Evolutionary conservation across 2,888 invertebrate genomes (phyloP).

Genomic region (Deilephila porcellus): DNA sequence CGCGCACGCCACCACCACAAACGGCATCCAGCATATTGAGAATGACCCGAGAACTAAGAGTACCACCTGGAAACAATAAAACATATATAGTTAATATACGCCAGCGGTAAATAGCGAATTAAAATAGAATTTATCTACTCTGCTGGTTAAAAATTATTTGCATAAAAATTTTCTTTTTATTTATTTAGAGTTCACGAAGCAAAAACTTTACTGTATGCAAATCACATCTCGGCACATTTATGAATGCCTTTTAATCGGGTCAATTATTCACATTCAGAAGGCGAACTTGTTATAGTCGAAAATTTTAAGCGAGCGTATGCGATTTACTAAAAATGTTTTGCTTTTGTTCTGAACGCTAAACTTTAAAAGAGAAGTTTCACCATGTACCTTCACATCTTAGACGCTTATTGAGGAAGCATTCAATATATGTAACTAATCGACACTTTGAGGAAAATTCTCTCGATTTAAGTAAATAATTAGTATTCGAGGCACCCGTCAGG

Average conservation of each 20-base stretch:
- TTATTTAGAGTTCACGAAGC: neutral
- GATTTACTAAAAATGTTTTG: neutral
- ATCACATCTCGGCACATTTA: neutral
- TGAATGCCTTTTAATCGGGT: conserved; percentile 2
- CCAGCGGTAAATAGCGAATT: neutral
- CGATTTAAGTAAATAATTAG: too few relatives aligned
- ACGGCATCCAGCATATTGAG: conserved; percentile 92
- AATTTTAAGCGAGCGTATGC: neutral
- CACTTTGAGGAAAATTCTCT: too few relatives aligned
- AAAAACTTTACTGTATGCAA: too few relatives aligned
- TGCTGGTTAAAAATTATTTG: neutral
- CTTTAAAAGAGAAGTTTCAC: neutral
- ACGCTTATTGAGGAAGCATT: too few relatives aligned
- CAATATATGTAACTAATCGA: too few relatives aligned
- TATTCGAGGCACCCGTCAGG: too few relatives aligned
- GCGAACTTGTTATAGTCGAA: neutral
- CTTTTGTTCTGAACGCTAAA: too few relatives aligned
- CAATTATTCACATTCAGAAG: conserved; percentile 6
- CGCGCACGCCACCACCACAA: conserved; percentile 88
- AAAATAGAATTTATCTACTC: neutral
- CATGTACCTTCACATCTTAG: neutral
- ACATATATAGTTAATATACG: neutral
- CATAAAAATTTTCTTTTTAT: too few relatives aligned
- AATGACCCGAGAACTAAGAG: conserved; percentile 91
- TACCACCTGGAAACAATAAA: conserved; percentile 86